These are phyloP conservation scores for Momotus momota DNA, from an alignment of 2,797 vertebrate species.

Conservation along the genomic window DNA sequence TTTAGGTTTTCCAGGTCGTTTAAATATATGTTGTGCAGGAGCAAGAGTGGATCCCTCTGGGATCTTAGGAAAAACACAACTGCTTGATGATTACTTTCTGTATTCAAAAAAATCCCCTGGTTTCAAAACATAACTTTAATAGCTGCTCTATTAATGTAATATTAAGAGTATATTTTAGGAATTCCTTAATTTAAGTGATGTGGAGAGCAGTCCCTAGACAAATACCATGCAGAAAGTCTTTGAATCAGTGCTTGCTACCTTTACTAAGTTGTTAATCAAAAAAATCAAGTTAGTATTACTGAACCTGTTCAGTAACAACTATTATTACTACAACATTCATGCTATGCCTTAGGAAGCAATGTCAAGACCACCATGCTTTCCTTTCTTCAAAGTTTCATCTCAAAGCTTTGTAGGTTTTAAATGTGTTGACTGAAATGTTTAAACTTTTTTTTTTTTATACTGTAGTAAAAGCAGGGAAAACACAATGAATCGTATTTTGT, in stretches of 20 bases:
- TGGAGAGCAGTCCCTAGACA: background rate
- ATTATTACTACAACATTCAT: background rate
- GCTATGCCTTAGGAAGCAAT: background rate
- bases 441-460: background rate
- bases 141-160: background rate
- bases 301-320: background rate
- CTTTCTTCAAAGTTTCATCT: background rate
- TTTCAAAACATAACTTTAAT: background rate
- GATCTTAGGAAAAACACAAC: background rate
- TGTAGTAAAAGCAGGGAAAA: background rate
- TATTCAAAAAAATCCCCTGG: background rate
- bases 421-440: background rate
- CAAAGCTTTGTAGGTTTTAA: background rate
- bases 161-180: background rate
- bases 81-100: background rate
- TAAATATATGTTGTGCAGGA: background rate
- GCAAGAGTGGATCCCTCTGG: background rate
- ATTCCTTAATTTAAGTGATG: background rate
- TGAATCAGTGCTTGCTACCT: background rate
- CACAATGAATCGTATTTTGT: background rate
- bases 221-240: background rate
- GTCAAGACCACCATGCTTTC: background rate
- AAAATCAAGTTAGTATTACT: background rate
- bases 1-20: background rate
- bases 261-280: background rate